phyloP scores from a whole-genome alignment of 2,113 vertebrate genomes.

The Pristiophorus japonicus region DNA sequence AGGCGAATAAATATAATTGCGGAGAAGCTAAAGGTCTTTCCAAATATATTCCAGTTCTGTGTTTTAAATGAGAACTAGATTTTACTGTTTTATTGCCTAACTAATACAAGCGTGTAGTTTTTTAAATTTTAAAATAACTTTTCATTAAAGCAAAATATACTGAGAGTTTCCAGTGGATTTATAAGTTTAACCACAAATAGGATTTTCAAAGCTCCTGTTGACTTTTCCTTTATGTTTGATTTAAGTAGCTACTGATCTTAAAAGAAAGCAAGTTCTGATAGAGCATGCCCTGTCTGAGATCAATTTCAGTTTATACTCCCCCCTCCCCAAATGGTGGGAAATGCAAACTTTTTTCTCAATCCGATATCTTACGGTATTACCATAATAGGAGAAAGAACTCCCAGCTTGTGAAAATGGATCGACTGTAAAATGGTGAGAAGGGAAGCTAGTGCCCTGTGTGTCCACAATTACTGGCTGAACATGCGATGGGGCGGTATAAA shows the following conservation, averaged over 20 bases:
- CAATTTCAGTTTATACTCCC: neutral
- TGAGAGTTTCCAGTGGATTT: neutral
- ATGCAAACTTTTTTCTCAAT: neutral
- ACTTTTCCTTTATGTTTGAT: too few species aligned
- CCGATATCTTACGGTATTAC: neutral
- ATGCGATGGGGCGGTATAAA: too few species aligned
- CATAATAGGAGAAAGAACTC: neutral
- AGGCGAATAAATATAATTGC: too few species aligned
- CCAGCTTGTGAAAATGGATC: neutral
- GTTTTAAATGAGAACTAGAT: too few species aligned
- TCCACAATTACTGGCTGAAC: neutral
- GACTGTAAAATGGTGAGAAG: neutral
- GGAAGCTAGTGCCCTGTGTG: neutral
- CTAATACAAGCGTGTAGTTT: too few species aligned
- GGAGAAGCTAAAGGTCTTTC: too few species aligned
- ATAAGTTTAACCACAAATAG: neutral
- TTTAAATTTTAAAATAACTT: too few species aligned
- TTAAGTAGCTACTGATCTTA: neutral
- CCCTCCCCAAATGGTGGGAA: neutral
- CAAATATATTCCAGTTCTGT: too few species aligned
- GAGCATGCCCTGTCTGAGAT: neutral
- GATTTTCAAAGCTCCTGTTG: neutral
- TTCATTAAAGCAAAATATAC: too few species aligned
- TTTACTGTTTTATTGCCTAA: too few species aligned
- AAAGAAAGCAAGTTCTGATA: neutral